phyloP scores from a whole-genome alignment of 2,888 invertebrate species.

The Dascillus cervinus region DNA sequence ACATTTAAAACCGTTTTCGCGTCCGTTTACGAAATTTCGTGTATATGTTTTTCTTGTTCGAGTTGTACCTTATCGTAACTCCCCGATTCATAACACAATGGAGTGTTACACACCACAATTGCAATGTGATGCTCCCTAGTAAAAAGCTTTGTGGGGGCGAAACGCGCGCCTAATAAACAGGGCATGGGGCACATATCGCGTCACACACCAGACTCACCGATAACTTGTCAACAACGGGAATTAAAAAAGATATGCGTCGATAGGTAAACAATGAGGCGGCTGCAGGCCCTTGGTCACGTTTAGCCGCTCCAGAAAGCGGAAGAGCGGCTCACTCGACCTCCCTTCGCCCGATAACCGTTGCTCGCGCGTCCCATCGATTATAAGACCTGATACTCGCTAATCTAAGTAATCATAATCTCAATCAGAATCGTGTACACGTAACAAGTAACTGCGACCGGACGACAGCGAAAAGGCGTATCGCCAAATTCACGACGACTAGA shows the following conservation, averaged over 20 bases:
- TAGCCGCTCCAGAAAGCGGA: slow-evolving; percentile 11
- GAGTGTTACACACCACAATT: slow-evolving; percentile 17
- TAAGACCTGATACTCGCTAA: slow-evolving; percentile 18
- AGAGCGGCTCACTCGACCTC: slow-evolving; percentile 19
- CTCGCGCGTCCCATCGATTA: slow-evolving; percentile 21
- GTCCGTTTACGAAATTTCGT: neutral
- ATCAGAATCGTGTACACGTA: slow-evolving; percentile 22
- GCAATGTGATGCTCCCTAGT: slow-evolving; percentile 20
- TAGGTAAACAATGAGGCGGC: slow-evolving; percentile 18
- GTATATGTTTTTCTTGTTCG: slow-evolving; percentile 12
- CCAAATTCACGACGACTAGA: slow-evolving; percentile 39
- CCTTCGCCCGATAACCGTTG: slow-evolving; percentile 15
- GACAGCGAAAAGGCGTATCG: slow-evolving; percentile 44
- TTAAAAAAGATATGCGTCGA: slow-evolving; percentile 13
- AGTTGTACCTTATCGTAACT: slow-evolving; percentile 14
- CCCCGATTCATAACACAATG: slow-evolving; percentile 16
- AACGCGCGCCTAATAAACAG: slow-evolving; percentile 15
- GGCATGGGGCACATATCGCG: no score
- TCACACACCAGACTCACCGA: slow-evolving; percentile 20
- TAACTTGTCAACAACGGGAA: slow-evolving; percentile 21
- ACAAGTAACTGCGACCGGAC: slow-evolving; percentile 27
- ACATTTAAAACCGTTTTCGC: neutral
- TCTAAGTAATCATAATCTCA: slow-evolving; percentile 23
- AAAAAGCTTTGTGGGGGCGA: slow-evolving; percentile 18
- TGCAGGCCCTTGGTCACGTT: slow-evolving; percentile 20